Base-by-base conservation (phyloP, 2,113 vertebrate species). In the Pteruthius melanotis region DNA sequence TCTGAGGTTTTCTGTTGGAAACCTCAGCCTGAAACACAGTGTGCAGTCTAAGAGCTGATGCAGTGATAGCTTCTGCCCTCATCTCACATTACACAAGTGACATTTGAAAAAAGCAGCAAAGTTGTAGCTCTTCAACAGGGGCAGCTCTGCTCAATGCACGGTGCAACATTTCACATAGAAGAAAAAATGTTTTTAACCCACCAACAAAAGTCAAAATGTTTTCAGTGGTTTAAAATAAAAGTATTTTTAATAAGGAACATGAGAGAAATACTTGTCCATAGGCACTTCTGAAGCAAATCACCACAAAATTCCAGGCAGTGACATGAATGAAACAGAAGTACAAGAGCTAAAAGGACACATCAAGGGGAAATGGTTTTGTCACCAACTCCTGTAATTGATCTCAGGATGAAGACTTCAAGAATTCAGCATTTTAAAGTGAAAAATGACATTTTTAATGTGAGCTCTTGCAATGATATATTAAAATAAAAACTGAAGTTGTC, bases 21-120 rank as follows among this genome's bases (percentile, higher is more conserved):
- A 82, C 10, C 27, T 60, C 88, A 95, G 26, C 31, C 65, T 60
- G 10, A 57, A 7, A 16, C 45, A 47, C 16, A 59, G 37, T 4
- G 56, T 87, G 45, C 74, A 90, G 47, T 6, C 42, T 33, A 28
- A 71, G 35, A 63, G 54, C 42, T 0, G 10, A 45, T 18, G 39
- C 17, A 33, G 39, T 7, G 53, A 24, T 5, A 35, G 11, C 37
- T 91, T 65, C 69, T 80, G 35, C 47, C 60, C 40, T 37, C 26
- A n/a, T 84, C 77, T 95, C 88, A 81, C 59, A 5, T 89, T 74
- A 93, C 84, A 87, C 42, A 24, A 80, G 60, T 66, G 77, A 82
- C 81, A 94, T 96, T 89, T 91, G 64, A 74, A 89, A 89, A 94
- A 84, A 20, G 31, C 50, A 81, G 16, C 10, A 15, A 92, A 83